phyloP scores from a whole-genome alignment of 2,797 vertebrate species.

The Delichon dasypus region DNA sequence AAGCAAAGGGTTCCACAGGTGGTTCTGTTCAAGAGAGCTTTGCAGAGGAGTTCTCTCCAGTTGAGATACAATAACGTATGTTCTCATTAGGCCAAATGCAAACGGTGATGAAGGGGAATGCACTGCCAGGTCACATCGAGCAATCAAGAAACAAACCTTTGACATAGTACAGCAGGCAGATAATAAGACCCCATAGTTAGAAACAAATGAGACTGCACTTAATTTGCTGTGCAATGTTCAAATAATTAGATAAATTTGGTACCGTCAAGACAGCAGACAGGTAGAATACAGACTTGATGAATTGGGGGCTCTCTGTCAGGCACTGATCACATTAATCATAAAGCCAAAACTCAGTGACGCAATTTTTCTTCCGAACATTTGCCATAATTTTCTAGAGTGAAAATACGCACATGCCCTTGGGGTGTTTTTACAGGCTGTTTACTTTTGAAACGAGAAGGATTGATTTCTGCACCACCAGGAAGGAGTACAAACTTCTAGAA shows the following conservation, averaged over 20 bases:
- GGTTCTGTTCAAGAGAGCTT: neutral
- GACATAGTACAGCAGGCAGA: conserved; percentile 73
- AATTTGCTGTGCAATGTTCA: conserved; percentile 78
- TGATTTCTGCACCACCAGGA: neutral
- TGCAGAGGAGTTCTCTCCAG: conserved; percentile 59
- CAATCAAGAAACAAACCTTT: conserved; percentile 80
- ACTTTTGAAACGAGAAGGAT: neutral
- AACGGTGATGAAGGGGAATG: conserved; percentile 78
- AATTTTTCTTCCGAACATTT: conserved; percentile 66
- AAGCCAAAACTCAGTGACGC: conserved; percentile 70
- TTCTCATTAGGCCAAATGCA: conserved; percentile 79
- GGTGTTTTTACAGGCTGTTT: neutral
- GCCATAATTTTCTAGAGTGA: neutral
- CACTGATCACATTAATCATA: conserved; percentile 84
- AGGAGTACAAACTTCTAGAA: neutral
- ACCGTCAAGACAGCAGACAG: conserved; percentile 67
- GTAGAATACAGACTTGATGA: conserved; percentile 82
- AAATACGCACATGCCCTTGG: neutral
- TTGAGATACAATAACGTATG: conserved; percentile 68
- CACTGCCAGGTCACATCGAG: conserved; percentile 75
- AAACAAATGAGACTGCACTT: conserved; percentile 78
- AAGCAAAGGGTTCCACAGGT: neutral
- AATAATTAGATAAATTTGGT: conserved; percentile 85
- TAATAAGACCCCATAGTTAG: conserved; percentile 78
- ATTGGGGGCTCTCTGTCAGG: conserved; percentile 78